Conservation (phyloP, 2,113 vertebrate species). For the Calypte anna region DNA sequence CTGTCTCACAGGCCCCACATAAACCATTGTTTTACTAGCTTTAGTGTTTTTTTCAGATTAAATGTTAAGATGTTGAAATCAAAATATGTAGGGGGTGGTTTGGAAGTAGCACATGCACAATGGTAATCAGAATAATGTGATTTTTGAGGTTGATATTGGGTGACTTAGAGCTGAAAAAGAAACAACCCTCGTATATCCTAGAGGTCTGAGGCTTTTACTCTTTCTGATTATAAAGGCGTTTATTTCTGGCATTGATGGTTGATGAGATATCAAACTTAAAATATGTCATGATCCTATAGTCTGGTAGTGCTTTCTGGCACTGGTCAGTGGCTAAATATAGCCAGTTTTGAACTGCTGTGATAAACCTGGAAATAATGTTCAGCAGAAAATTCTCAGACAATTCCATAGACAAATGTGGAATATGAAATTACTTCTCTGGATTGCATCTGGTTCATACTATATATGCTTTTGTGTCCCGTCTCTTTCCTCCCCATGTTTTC, state of each 20-base stretch:
- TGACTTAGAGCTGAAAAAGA: not conserved
- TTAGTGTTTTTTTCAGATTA: constrained; percentile 27
- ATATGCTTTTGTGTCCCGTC: not conserved
- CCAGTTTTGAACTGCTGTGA: not conserved
- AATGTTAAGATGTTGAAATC: constrained; percentile 48
- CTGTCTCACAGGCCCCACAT: constrained; percentile 8
- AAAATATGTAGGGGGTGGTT: not conserved
- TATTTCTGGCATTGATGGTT: constrained; percentile 52
- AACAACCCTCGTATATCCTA: not conserved
- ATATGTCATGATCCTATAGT: constrained; percentile 64
- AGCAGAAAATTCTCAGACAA: constrained; percentile 64
- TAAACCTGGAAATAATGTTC: constrained; percentile 66
- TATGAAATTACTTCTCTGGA: constrained; percentile 41
- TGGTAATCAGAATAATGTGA: not conserved
- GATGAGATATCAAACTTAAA: constrained; percentile 62
- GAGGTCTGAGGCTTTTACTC: constrained; percentile 15
- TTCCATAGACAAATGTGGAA: constrained; percentile 56
- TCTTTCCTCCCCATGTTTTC: constrained; percentile 7
- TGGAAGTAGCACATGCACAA: not conserved
- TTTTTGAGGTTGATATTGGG: not conserved
- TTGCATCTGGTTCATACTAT: not conserved
- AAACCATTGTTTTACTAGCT: constrained; percentile 33
- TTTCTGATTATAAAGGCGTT: constrained; percentile 37
- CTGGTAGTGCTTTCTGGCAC: constrained; percentile 61
- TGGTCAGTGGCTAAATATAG: constrained; percentile 58